Evolutionary conservation across 2,888 invertebrate species (phyloP), one percentile per base, ranked within the genome.

Genomic region (Ochlodes sylvanus): DNA sequence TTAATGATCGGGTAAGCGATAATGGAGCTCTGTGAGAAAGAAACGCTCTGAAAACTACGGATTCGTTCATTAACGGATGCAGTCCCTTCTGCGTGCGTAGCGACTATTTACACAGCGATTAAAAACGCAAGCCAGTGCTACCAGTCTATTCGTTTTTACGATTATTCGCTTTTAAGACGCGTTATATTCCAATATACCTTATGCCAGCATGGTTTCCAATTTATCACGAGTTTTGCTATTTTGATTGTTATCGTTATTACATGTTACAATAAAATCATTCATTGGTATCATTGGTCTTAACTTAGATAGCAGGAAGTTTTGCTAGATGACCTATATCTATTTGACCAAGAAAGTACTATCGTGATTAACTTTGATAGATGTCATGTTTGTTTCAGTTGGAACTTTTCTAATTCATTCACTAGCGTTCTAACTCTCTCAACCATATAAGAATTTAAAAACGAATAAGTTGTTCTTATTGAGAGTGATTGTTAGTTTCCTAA

Each of bases 31-130:
- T 85, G 85, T 87, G 85, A 83, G 87, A 87, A 87, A 78, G 83
- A 80, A 77, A 77, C 80, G 86, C 83, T 83, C 84, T 85, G 79
- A 80, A 85, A 82, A 83, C 78, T 72, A 72, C 77, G 75, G 78
- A 77, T 82, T 79, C 73, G 74, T 77, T 78, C 79, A 41, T 63
- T 69, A 65, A 67, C 71, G 69, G 69, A 42, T 61, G 61, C 34
- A 47, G 61, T 34, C 34, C 44, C 47, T 62, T 47, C 44, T 69
- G 67, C 74, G 73, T 74, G 75, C 72, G 57, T 71, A 69, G 70
- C 68, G 32, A 72, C 73, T 74, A 72, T 75, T 73, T 71, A 70
- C 64, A 58, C 64, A 65, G 58, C 69, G 70, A 75, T 74, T 71
- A 71, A 73, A 72, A 68, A 55, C 62, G 61, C 56, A 68, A 62